Percentiles rank a stretch among this genome's conserved stretches.
Conservation (phyloP, 2,797 vertebrate genomes). For the Megalops cyprinoides region DNA sequence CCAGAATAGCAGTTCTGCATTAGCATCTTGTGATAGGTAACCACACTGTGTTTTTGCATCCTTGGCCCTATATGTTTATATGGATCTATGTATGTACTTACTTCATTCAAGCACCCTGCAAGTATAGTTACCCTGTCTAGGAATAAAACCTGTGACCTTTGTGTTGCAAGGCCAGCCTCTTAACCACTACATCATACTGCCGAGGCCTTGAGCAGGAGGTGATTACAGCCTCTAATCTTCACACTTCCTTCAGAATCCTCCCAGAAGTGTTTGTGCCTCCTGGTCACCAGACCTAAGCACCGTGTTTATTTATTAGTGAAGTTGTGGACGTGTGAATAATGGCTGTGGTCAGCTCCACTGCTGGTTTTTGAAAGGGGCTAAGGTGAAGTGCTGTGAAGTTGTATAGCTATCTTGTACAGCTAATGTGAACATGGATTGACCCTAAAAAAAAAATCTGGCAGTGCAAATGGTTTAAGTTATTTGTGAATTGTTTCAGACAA, state of each 20-base stretch:
- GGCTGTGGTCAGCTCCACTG: too few species aligned
- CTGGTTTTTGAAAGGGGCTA: too few species aligned
- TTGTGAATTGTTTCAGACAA: background rate
- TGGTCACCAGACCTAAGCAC: constrained; percentile 7
- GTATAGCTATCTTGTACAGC: background rate
- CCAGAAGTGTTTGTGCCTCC: constrained; percentile 4
- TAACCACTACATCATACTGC: background rate
- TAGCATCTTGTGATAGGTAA: too few species aligned
- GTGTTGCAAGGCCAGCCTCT: background rate
- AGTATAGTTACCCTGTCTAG: background rate
- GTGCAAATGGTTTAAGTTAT: constrained; percentile 15
- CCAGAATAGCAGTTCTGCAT: too few species aligned
- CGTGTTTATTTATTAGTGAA: constrained; percentile 12
- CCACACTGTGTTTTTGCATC: too few species aligned
- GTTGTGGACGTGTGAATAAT: constrained; percentile 18
- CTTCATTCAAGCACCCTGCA: too few species aligned
- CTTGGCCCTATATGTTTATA: too few species aligned
- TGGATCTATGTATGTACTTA: too few species aligned
- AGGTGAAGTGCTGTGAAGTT: background rate
- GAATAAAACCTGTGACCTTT: background rate
- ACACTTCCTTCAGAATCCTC: constrained; percentile 11
- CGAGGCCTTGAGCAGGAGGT: constrained; percentile 6
- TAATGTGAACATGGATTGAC: constrained; percentile 1
- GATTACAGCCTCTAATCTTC: constrained; percentile 6
- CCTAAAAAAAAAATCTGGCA: constrained; percentile 7